phyloP scores from a whole-genome alignment of 2,113 vertebrate genomes.

The Mola mola region DNA sequence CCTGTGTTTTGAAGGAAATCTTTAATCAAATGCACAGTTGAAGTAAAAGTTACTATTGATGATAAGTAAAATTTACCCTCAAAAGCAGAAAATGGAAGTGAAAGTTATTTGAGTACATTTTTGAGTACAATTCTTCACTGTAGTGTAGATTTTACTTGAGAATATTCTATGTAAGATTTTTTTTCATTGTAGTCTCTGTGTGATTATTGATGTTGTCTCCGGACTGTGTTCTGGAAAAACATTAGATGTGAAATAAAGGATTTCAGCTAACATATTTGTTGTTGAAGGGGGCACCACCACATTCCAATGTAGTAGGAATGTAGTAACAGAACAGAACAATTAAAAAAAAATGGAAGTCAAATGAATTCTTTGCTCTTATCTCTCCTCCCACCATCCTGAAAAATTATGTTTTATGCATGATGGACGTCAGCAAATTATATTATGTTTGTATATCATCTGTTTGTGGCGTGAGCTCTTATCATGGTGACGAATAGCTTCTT shows the following conservation, averaged over 20 bases:
- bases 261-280: conserved; percentile 25
- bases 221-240: conserved; percentile 27
- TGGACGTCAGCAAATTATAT: conserved; percentile 67
- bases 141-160: no score
- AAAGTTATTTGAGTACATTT: no score
- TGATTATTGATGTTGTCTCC: neutral
- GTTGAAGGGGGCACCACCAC: conserved; percentile 20
- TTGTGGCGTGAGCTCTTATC: conserved; percentile 63
- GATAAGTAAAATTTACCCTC: no score
- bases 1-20: no score
- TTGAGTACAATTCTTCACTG: no score
- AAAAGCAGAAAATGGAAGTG: no score
- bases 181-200: no score
- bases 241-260: conserved; percentile 8
- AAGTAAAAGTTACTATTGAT: no score
- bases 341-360: conserved; percentile 24
- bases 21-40: no score
- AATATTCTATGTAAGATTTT: no score
- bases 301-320: conserved; percentile 20
- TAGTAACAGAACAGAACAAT: conserved; percentile 45
- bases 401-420: conserved; percentile 73
- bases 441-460: conserved; percentile 70
- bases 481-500: conserved; percentile 72
- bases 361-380: conserved; percentile 34
- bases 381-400: conserved; percentile 36